These are phyloP conservation scores for Sebastes alutus DNA, from an alignment of 2,797 vertebrate species.

Conservation along the genomic window DNA sequence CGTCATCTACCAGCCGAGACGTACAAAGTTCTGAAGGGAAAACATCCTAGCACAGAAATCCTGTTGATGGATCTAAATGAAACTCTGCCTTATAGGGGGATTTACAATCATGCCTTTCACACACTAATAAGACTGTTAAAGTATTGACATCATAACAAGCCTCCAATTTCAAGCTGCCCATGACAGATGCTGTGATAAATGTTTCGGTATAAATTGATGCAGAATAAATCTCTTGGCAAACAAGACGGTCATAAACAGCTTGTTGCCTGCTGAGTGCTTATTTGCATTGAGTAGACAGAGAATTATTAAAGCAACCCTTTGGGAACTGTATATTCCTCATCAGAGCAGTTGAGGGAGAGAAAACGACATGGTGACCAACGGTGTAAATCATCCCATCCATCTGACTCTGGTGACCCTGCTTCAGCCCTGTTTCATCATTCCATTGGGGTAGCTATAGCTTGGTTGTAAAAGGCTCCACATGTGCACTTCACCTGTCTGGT, in stretches of 20 bases:
- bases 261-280: slow-evolving; percentile 57
- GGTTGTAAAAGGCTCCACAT: slow-evolving; percentile 31
- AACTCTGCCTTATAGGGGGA: slow-evolving; percentile 28
- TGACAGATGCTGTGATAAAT: slow-evolving; percentile 73
- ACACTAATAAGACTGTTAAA: slow-evolving; percentile 51
- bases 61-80: slow-evolving; percentile 41
- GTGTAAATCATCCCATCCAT: background rate
- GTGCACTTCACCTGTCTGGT: slow-evolving; percentile 57
- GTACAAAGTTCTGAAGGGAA: background rate
- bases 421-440: slow-evolving; percentile 18
- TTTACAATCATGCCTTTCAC: slow-evolving; percentile 39
- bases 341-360: background rate
- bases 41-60: background rate
- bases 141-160: slow-evolving; percentile 59
- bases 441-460: background rate
- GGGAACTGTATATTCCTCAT: slow-evolving; percentile 7
- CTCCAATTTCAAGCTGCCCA: slow-evolving; percentile 40
- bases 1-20: slow-evolving; percentile 14
- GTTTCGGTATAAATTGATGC: slow-evolving; percentile 61
- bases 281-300: slow-evolving; percentile 58
- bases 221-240: slow-evolving; percentile 67
- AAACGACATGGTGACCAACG: background rate
- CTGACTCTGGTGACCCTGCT: background rate
- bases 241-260: slow-evolving; percentile 63
- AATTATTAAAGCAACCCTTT: slow-evolving; percentile 45